Base-by-base conservation (phyloP, 1,140 invertebrate species). In the Conus ventricosus region DNA sequence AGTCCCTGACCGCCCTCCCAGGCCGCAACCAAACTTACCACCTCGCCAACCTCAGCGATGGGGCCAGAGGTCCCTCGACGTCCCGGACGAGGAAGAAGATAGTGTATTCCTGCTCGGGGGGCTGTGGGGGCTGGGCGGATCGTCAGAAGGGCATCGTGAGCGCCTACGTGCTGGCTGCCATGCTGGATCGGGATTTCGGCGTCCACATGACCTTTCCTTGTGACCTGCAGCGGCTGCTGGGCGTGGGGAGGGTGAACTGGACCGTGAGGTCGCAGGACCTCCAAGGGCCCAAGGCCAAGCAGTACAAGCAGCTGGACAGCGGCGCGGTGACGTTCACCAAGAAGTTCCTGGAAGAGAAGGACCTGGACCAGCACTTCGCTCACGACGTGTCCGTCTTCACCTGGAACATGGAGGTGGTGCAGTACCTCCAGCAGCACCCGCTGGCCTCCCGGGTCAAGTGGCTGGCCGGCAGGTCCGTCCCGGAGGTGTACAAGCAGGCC, bases 51-150 rank as follows among this genome's bases (percentile, higher is more conserved):
- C n/a, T 17, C 78, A 54, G 15, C 78, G 15, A 15, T 60, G 4
- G 57, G 8, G 57, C 57, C 57, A 4, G 39, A 3, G 39, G 10
- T 23, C 39, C n/a, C 76, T 17, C 76, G 11, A 63, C 13, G 8
- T 10, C 39, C 82, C 1, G 5, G 39, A 84, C 7, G 57, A 85
- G 55, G 25, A 85, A 63, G 84, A 67, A 85, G 25, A 51, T 85
- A 4, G 67, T 85, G 55, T 85, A 75, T 51, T 53, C 57, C 23
- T 87, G 75, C 25, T n/a, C 20, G n/a, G 39, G 51, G 10, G 20
- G 55, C 13, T 90, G 90, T 55, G 87, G 88, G 1, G 90, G 90
- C 3, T 87, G 83, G 88, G 90, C 84, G 6, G 90, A 90, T 71
- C 54, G 90, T 15, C 90, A 87, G 80, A 85, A 88, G 15, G 90